A percentile compares a stretch with the other conserved stretches of the same genome.
These are phyloP conservation scores for Diarsia rubi DNA, from an alignment of 2,888 invertebrate species.

Conservation along the genomic window DNA sequence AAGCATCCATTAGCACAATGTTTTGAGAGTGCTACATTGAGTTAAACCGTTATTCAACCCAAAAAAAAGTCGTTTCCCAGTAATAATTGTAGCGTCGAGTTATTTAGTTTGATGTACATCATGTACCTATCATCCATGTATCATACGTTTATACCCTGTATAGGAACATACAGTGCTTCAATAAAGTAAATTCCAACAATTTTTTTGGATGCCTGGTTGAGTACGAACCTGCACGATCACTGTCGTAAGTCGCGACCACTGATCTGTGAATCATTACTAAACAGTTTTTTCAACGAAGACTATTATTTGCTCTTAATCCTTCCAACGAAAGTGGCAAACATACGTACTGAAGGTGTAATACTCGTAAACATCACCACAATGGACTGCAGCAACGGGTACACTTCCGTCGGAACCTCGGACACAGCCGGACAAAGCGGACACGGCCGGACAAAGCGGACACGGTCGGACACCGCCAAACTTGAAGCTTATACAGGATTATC, in stretches of 20 bases:
- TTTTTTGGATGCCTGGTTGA: neutral
- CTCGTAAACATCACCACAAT: conserved; percentile 35
- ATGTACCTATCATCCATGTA: too few species aligned
- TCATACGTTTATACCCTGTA: too few species aligned
- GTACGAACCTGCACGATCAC: neutral
- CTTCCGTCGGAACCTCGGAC: conserved; percentile 43
- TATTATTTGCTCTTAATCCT: conserved; percentile 11
- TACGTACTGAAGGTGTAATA: conserved; percentile 31
- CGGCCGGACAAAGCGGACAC: neutral
- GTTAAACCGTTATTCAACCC: too few species aligned
- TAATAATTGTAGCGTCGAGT: too few species aligned
- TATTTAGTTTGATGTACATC: too few species aligned
- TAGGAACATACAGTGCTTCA: too few species aligned
- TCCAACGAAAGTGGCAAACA: conserved; percentile 36
- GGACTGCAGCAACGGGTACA: neutral
- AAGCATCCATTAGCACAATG: too few species aligned
- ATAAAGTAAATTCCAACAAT: too few species aligned
- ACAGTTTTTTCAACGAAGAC: neutral
- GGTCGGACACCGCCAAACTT: conserved; percentile 22
- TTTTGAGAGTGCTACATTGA: too few species aligned
- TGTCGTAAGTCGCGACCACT: neutral
- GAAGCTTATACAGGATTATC: conserved; percentile 31
- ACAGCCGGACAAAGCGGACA: neutral
- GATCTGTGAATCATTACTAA: neutral
- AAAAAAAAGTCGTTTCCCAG: too few species aligned